Evolutionary conservation across 2,888 invertebrate genomes (phyloP), one percentile per base, ranked within the genome.

Genomic region (Leptinotarsa haldemani): DNA sequence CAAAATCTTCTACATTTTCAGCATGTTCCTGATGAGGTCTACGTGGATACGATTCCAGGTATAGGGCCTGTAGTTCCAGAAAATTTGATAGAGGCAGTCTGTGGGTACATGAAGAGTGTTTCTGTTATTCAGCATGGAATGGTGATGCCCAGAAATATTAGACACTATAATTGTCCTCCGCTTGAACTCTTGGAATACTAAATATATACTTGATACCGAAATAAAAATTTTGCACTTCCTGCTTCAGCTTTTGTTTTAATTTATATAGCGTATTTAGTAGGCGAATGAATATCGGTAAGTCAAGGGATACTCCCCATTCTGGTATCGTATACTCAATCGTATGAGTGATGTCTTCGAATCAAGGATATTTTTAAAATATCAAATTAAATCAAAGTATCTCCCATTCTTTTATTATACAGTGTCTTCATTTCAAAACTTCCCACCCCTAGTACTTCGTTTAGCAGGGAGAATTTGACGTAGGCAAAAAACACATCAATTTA

Each of bases 131-230:
- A 94, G 74, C 90, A 90, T 0, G 92, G 92, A 1, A 87, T 92
- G 87, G 90, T 93, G 30, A 93, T 93, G 90, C 93, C 94, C 0
- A 89, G 94, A 79, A 93, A 94, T 82, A 89, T 94, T 3, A 87
- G 92, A 3, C 93, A 94, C 80, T 91, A 91, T 79, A 88, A 91
- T 68, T 94, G 93, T 78, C 94, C 94, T 1, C 91, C 93, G 0
- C 82, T 94, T 76, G 93, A 93, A 78, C 84, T 85, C 61, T 48
- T 78, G 16, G 77, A 83, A 56, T 78, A 81, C 58, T 77, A 53
- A 75, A 69, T 53, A 40, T 67, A 18, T 53, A n/a, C 20, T n/a
- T n/a, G 16, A 18, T 25, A 20, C 3, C 22, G 40, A 53, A 67
- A 53, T 67, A 67, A 20, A 47, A 25, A 25, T 50, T 65, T 65